phyloP scores from a whole-genome alignment of 2,888 invertebrate genomes.

The Odontocolon sp. region DNA sequence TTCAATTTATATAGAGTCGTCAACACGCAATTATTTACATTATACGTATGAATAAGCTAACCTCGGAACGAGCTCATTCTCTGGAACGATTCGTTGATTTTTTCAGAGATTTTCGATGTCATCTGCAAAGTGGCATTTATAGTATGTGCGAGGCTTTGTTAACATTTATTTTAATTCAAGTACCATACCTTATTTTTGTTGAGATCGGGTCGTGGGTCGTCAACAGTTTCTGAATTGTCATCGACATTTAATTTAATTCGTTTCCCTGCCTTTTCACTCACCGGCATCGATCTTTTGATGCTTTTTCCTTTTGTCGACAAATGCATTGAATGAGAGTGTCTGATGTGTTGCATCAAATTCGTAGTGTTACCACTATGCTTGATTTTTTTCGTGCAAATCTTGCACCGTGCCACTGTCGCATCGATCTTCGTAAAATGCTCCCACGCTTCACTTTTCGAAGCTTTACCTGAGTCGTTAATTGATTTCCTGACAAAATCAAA shows the following conservation, averaged over 20 bases:
- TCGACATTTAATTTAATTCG: background rate
- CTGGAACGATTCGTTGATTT: constrained; percentile 11
- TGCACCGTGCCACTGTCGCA: constrained; percentile 18
- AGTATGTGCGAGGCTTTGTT: no score
- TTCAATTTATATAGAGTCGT: no score
- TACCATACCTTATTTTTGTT: no score
- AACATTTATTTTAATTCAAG: no score
- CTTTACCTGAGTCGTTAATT: background rate
- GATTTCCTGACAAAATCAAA: no score
- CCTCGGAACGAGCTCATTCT: constrained; percentile 2
- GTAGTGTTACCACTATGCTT: constrained; percentile 25
- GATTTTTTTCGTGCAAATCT: constrained; percentile 8
- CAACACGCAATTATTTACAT: no score
- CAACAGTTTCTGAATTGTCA: background rate
- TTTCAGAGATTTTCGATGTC: constrained; percentile 4
- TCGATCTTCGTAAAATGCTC: constrained; percentile 23
- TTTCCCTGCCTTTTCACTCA: background rate
- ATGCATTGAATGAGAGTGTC: constrained; percentile 7
- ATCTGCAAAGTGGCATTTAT: constrained; percentile 2
- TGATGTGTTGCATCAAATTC: constrained; percentile 22
- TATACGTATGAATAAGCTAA: no score
- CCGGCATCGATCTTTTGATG: no score
- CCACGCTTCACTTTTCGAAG: constrained; percentile 15
- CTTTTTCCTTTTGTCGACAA: no score
- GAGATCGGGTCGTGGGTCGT: no score